Conservation (phyloP, 2,113 vertebrate genomes). For the Bos indicus region DNA sequence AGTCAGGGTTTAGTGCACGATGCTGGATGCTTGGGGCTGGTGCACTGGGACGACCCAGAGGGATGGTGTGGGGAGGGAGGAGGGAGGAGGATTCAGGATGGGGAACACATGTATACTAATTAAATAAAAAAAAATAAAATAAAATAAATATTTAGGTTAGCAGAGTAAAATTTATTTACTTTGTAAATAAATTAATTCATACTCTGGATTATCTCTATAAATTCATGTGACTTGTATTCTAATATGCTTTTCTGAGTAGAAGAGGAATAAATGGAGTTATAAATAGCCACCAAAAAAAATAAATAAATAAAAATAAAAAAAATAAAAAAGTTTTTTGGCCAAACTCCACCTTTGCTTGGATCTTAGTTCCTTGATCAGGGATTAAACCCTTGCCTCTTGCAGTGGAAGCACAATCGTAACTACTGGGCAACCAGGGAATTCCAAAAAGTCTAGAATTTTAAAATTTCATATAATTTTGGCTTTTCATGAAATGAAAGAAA, state of each 20-base stretch:
- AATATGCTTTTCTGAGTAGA: neutral
- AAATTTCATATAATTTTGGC: neutral
- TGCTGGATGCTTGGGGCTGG: no score
- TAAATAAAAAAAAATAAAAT: no score
- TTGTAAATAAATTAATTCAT: neutral
- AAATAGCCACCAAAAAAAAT: neutral
- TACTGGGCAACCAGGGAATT: neutral
- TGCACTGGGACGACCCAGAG: no score
- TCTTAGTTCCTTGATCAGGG: neutral
- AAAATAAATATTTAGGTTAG: slow-evolving; percentile 22
- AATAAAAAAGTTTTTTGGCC: neutral
- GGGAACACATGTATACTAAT: no score
- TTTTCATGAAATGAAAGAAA: neutral
- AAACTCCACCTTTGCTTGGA: neutral
- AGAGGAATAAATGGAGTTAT: neutral
- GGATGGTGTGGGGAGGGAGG: no score
- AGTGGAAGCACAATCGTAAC: neutral
- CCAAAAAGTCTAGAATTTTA: neutral
- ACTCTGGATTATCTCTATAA: neutral
- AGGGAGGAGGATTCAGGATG: no score
- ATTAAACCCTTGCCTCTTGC: neutral
- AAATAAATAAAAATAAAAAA: no score
- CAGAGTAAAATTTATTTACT: neutral
- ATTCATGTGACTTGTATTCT: neutral
- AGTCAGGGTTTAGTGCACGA: no score